phyloP scores from a whole-genome alignment of 2,888 invertebrate species.

The Athripsodes cinereus region DNA sequence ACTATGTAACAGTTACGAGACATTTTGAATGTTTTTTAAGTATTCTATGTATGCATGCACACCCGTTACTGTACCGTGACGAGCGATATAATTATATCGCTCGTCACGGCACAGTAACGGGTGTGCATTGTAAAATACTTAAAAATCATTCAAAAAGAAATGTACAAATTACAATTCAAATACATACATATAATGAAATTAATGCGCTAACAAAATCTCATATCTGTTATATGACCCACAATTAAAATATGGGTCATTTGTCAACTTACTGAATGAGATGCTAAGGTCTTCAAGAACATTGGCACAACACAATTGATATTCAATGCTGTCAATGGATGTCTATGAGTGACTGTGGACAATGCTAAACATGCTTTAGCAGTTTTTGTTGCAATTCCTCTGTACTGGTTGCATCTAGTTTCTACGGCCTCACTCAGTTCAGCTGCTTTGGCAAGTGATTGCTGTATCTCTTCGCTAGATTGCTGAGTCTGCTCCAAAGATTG shows the following conservation, averaged over 20 bases:
- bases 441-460: conserved; percentile 43
- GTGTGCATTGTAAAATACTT: too few relatives aligned
- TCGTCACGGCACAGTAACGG: too few relatives aligned
- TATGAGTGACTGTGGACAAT: conserved; percentile 38
- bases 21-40: too few relatives aligned
- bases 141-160: too few relatives aligned
- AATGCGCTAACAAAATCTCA: too few relatives aligned
- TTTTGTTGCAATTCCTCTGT: conserved; percentile 35
- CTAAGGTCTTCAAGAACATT: conserved; percentile 43
- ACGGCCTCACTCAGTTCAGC: conserved; percentile 37
- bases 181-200: too few relatives aligned
- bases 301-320: conserved; percentile 44
- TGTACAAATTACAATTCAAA: too few relatives aligned
- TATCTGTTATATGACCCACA: background rate
- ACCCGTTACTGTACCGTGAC: too few relatives aligned
- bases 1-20: too few relatives aligned
- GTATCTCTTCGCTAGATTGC: conserved; percentile 44
- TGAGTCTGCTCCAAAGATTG: conserved; percentile 49
- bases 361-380: conserved; percentile 40
- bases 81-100: too few relatives aligned
- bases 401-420: conserved; percentile 32
- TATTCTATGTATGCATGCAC: too few relatives aligned
- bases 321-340: conserved; percentile 44
- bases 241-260: background rate
- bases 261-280: conserved; percentile 8